These are phyloP conservation scores for Acestrorhynchus altus DNA, from an alignment of 2,797 vertebrate species.

Conservation along the genomic window DNA sequence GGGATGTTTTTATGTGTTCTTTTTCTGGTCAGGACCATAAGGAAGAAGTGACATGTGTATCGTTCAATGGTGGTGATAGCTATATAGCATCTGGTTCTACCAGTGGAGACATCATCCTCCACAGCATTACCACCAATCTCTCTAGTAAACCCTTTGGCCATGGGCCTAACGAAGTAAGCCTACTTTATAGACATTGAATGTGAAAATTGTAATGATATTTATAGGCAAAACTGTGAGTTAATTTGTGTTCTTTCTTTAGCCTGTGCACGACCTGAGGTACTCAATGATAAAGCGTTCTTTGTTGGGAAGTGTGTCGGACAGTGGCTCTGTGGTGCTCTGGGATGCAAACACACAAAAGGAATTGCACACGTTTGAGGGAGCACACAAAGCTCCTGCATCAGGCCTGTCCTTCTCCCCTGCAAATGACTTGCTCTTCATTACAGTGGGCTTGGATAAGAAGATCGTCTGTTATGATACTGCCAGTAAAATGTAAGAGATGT, in stretches of 20 bases:
- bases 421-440: slow-evolving; percentile 92
- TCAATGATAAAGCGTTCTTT: slow-evolving; percentile 90
- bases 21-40: slow-evolving; percentile 86
- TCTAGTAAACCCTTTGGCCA: slow-evolving; percentile 93
- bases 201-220: not conserved
- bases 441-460: slow-evolving; percentile 95
- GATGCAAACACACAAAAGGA: slow-evolving; percentile 91
- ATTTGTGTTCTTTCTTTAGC: slow-evolving; percentile 70
- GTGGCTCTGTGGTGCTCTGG: slow-evolving; percentile 92
- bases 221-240: not conserved
- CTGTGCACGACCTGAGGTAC: slow-evolving; percentile 89
- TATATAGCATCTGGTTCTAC: slow-evolving; percentile 92
- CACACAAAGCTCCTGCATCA: slow-evolving; percentile 93
- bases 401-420: slow-evolving; percentile 94
- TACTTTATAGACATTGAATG: not conserved
- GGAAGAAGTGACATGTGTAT: slow-evolving; percentile 90
- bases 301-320: slow-evolving; percentile 91
- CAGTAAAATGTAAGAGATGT: slow-evolving; percentile 88
- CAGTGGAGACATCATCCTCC: slow-evolving; percentile 93
- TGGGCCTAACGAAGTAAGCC: slow-evolving; percentile 85
- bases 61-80: slow-evolving; percentile 91
- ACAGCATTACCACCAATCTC: slow-evolving; percentile 93
- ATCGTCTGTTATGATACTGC: slow-evolving; percentile 94
- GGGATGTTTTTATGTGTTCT: not conserved
- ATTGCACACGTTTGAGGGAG: slow-evolving; percentile 85